Base-by-base conservation (phyloP, 92 coral and sea anemone genomes). In the Palythoa grandis region DNA sequence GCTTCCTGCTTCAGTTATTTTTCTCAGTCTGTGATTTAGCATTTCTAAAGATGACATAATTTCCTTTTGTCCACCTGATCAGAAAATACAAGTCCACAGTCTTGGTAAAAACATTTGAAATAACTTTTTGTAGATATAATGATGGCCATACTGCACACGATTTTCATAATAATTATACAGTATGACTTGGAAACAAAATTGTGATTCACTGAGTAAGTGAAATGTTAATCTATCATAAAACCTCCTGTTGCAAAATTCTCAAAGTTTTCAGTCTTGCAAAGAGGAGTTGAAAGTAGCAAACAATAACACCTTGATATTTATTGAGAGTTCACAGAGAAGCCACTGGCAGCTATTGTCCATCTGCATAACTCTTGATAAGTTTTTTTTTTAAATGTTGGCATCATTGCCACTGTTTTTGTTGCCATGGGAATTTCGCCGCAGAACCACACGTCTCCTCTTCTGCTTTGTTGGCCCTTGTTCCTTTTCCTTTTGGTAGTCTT, bases 381-480 rank as follows among this genome's bases (percentile, higher is more conserved):
- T 19, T 19, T n/a, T 3, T 63, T 17, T 54, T 58, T 76, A 54
- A 76, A 39, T 15, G 9, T 47, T n/a, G 19, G 47, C 17, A 14
- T 76, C 67, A 66, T 52, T 79, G 19, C 52, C 61, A 14, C 66
- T 39, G 22, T 14, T 66, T 15, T 66, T 80, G 63, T 47, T 67
- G 22, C 38, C 74, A 47, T 52, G 74, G 86, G 72, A 85, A 60
- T 91, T 92, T 73, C 95, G 89, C 72, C 93, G 93, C 47, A 94
- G 77, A 38, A 94, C 98, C 58, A 94, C 95, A 16, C 98, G 90
- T 52, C 92, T 93, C 79, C 90, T 90, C 70, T 93, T 93, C 78
- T 89, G 70, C 37, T 52, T 70, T 16, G 85, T 75, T 10, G 88
- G 77, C 52, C 72, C 86, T 40, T 85, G 89, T 3, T 83, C 86